phyloP scores from a whole-genome alignment of 2,888 invertebrate species.

The Drosophila formosana region DNA sequence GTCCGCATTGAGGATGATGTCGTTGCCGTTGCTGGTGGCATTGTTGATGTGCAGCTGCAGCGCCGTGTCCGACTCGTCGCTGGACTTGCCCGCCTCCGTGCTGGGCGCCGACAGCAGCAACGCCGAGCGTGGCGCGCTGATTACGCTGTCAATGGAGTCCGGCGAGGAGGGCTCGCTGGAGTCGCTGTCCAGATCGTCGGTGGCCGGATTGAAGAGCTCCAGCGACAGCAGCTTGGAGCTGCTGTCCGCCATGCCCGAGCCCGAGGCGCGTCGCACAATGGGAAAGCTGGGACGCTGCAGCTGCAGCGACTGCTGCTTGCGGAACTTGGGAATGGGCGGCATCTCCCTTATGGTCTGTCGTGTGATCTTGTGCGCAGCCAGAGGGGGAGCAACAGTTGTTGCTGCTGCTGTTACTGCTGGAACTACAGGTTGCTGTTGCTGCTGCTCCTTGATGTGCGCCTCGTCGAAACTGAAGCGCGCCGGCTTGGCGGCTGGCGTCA shows the following conservation, averaged over 20 bases:
- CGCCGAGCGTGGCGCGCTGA: conserved; percentile 87
- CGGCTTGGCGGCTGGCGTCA: conserved; percentile 76
- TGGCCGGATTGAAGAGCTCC: conserved; percentile 95
- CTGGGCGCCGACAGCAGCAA: conserved; percentile 43
- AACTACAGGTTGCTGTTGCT: conserved; percentile 12
- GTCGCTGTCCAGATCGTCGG: conserved; percentile 95
- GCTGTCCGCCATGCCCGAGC: conserved; percentile 75
- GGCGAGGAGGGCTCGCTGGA: conserved; percentile 94
- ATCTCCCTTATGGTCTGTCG: conserved; percentile 88
- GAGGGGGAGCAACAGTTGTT: neutral
- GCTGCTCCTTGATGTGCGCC: conserved; percentile 60
- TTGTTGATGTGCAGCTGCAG: conserved; percentile 68
- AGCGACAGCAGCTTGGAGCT: conserved; percentile 90
- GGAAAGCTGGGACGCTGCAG: conserved; percentile 87
- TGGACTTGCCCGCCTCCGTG: conserved; percentile 47
- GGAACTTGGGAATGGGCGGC: conserved; percentile 88
- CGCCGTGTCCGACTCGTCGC: conserved; percentile 58
- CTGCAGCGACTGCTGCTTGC: conserved; percentile 84
- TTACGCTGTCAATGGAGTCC: conserved; percentile 94
- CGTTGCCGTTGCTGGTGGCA: conserved; percentile 53
- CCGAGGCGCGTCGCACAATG: conserved; percentile 89
- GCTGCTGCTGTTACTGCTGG: neutral
- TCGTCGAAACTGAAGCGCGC: conserved; percentile 59
- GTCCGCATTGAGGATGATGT: conserved; percentile 81
- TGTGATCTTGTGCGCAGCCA: conserved; percentile 86